phyloP scores from a whole-genome alignment of 2,797 vertebrate genomes.

The Acanthurus lineatus region DNA sequence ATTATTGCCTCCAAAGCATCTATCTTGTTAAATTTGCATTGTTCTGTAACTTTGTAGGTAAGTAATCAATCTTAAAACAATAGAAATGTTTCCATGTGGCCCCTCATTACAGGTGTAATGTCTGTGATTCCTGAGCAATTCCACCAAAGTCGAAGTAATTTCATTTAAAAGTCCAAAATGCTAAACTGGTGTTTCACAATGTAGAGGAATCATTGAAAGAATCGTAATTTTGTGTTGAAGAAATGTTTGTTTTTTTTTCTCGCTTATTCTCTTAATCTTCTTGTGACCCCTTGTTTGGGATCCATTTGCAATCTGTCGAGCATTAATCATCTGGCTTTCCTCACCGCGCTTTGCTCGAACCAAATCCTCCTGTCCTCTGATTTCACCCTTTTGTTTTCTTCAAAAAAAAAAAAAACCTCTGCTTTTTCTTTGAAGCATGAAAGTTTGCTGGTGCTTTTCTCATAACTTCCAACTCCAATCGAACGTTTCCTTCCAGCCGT shows the following conservation, averaged over 20 bases:
- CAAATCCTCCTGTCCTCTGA: slow-evolving; percentile 15
- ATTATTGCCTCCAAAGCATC: not conserved
- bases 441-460: slow-evolving; percentile 49
- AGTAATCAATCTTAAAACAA: not conserved
- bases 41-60: not conserved
- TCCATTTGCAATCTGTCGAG: not conserved
- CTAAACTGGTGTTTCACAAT: not conserved
- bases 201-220: not conserved
- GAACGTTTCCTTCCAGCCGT: slow-evolving; percentile 56
- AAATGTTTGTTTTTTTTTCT: not conserved
- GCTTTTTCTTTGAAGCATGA: slow-evolving; percentile 27
- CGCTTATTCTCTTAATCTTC: not conserved
- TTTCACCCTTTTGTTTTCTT: slow-evolving; percentile 26
- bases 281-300: not conserved
- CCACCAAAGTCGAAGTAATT: not conserved
- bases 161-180: not conserved
- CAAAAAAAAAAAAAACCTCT: not conserved
- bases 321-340: slow-evolving; percentile 7
- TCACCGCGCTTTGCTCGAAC: not conserved
- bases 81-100: not conserved
- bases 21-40: too few species aligned
- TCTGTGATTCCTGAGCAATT: not conserved
- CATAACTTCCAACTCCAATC: slow-evolving; percentile 44
- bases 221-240: not conserved
- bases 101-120: not conserved